Base-by-base conservation (phyloP, 2,797 vertebrate genomes). In the Poeciliopsis paucimaculata region DNA sequence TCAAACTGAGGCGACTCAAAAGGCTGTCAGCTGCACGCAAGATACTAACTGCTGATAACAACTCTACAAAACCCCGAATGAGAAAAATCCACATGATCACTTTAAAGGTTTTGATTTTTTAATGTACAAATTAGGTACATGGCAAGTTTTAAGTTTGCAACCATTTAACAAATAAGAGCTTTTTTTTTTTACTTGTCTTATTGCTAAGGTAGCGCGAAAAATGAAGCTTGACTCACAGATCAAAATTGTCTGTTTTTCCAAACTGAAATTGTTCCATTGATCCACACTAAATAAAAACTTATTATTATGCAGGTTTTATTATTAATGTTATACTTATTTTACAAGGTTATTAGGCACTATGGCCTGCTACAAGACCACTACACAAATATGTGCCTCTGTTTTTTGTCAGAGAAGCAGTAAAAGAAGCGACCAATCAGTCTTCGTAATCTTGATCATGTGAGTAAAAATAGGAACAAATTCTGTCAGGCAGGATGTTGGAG, bases 11-110 rank as follows among this genome's bases (percentile, higher is more conserved):
- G 8, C 2, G 1, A 31, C n/a, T 36, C 15, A 9, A 11, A 34
- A 7, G n/a, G 60, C 60, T 36, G 36, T 36, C 9, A 34, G 57
- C 57, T 62, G 57, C 28, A 31, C 0, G 12, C 28, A 46, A 45
- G 39, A 72, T 46, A 72, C 70, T 72, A 45, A 72, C 45, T 47
- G 18, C n/a, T 72, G 45, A 72, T 72, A 31, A 18, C n/a, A 31
- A 31, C 28, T 72, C 28, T 28, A 31, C 8, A 47, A 34, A 72
- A 31, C 45, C 9, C 16, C 18, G 41, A 68, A 68, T 26, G 5
- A 43, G 1, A 68, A 68, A 43, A 68, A 68, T 68, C 11, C 10
- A 68, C 23, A 41, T 26, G 4, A 12, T 68, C 64, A 26, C 39
- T 68, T 41, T 43, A 26, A 26, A 41, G 39, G 64, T 41, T 68